Conservation (phyloP, 2,888 invertebrate genomes). For the Diarsia dahlii region DNA sequence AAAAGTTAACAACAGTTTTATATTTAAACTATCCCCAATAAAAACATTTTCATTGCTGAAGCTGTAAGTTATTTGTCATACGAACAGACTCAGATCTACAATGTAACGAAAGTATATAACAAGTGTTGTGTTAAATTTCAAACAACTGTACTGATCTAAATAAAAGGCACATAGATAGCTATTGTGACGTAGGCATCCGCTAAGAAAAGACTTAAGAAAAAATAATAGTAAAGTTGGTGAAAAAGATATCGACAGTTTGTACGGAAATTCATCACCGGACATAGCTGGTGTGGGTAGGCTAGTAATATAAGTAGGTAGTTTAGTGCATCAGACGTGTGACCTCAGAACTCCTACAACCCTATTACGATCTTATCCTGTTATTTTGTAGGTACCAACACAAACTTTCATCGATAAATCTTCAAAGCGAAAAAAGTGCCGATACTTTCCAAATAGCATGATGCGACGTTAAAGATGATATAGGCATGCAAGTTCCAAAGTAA, state of each 20-base stretch:
- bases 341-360: background rate
- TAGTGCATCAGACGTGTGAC: background rate
- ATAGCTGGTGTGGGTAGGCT: background rate
- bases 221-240: background rate
- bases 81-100: too few relatives aligned
- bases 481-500: conserved; percentile 60
- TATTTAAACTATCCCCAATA: background rate
- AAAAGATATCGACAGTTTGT: background rate
- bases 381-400: background rate
- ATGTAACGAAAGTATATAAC: background rate
- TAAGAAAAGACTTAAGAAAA: background rate
- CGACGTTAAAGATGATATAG: conserved; percentile 37
- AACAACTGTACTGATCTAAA: background rate
- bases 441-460: conserved; percentile 21
- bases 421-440: conserved; percentile 22
- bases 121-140: background rate
- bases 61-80: background rate
- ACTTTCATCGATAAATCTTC: conserved; percentile 31
- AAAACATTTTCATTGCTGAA: background rate
- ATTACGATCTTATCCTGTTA: background rate
- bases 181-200: background rate
- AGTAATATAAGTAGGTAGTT: background rate
- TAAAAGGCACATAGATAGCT: background rate
- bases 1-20: background rate
- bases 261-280: background rate